Conservation (phyloP, 1,140 invertebrate genomes). For the Drosophila santomea region DNA sequence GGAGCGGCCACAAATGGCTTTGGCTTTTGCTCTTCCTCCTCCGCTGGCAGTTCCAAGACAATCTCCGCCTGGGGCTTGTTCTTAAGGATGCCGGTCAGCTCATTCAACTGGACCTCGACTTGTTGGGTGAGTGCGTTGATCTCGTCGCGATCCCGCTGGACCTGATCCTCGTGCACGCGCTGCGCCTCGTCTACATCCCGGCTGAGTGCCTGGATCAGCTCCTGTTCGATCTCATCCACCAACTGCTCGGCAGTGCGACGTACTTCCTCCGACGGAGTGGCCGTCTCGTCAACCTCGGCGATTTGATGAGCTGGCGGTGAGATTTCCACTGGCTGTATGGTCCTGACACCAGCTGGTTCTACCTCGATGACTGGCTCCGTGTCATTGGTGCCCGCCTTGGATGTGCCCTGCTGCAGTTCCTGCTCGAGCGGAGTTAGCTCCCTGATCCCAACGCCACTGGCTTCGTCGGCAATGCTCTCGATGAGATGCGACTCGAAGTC, state of each 20-base stretch:
- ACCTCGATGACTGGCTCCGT: slow-evolving; percentile 72
- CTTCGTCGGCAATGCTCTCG: slow-evolving; percentile 63
- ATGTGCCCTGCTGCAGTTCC: slow-evolving; percentile 70
- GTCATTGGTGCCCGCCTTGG: slow-evolving; percentile 67
- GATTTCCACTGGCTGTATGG: slow-evolving; percentile 64
- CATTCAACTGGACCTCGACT: slow-evolving; percentile 76
- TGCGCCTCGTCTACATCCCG: slow-evolving; percentile 67
- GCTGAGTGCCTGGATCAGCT: slow-evolving; percentile 68
- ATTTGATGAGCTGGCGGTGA: slow-evolving; percentile 63
- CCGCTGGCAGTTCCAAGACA: slow-evolving; percentile 35
- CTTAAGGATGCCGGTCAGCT: slow-evolving; percentile 79
- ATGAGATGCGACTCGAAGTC: slow-evolving; percentile 83
- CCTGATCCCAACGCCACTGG: slow-evolving; percentile 75
- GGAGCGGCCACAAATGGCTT: slow-evolving; percentile 30
- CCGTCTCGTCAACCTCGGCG: slow-evolving; percentile 67
- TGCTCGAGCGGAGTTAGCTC: slow-evolving; percentile 74
- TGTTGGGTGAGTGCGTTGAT: slow-evolving; percentile 61
- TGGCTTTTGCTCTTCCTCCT: slow-evolving; percentile 12
- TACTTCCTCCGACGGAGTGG: slow-evolving; percentile 50
- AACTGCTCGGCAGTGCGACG: slow-evolving; percentile 71
- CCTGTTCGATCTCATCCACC: slow-evolving; percentile 72
- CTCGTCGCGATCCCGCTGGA: slow-evolving; percentile 47
- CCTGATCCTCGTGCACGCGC: slow-evolving; percentile 47
- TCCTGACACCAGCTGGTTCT: slow-evolving; percentile 70
- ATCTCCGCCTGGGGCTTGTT: slow-evolving; percentile 66